phyloP scores from a whole-genome alignment of 2,888 invertebrate genomes.

The Xylophagus ater region DNA sequence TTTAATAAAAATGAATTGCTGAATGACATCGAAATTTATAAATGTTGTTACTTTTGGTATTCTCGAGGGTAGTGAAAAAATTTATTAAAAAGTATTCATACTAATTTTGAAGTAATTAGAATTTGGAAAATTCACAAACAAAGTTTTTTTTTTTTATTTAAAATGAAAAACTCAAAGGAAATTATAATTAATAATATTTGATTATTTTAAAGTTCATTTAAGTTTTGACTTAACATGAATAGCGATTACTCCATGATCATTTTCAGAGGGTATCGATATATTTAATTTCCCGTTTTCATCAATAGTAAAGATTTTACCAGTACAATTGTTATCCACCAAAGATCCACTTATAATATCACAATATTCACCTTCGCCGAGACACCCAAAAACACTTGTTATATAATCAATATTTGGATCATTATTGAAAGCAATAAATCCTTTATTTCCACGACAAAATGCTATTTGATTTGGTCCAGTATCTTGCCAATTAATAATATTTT shows the following conservation, averaged over 20 bases:
- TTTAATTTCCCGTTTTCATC: slow-evolving; percentile 45
- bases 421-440: slow-evolving; percentile 61
- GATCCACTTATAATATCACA: slow-evolving; percentile 43
- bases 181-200: too few relatives aligned
- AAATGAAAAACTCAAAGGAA: too few relatives aligned
- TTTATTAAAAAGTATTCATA: too few relatives aligned
- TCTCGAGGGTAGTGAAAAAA: too few relatives aligned
- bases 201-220: slow-evolving; percentile 18
- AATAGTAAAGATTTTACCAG: slow-evolving; percentile 53
- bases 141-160: too few relatives aligned
- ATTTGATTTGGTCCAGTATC: slow-evolving; percentile 64
- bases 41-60: too few relatives aligned
- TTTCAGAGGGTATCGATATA: slow-evolving; percentile 43
- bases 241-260: slow-evolving; percentile 53
- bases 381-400: slow-evolving; percentile 15
- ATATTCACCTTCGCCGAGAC: slow-evolving; percentile 40
- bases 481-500: slow-evolving; percentile 55
- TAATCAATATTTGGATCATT: slow-evolving; percentile 37
- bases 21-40: too few relatives aligned
- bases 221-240: slow-evolving; percentile 45
- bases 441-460: slow-evolving; percentile 61
- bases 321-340: slow-evolving; percentile 42
- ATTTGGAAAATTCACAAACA: too few relatives aligned
- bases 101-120: too few relatives aligned
- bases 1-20: too few relatives aligned